Evolutionary conservation across 2,888 invertebrate genomes (phyloP).

Genomic region (Candidula unifasciata): DNA sequence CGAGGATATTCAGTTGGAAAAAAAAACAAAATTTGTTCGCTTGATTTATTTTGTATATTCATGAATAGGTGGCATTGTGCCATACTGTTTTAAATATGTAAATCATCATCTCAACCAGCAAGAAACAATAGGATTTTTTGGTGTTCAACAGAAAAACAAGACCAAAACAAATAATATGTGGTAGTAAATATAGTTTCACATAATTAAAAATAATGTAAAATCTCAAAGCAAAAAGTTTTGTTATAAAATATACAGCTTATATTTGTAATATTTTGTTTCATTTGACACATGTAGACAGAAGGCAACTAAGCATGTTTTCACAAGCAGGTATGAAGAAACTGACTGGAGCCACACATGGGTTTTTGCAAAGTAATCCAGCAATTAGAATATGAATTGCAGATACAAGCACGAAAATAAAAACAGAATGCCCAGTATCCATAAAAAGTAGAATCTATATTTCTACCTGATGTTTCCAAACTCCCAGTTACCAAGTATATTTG

Average conservation of each 20-base stretch:
- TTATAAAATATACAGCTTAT: constrained; percentile 6
- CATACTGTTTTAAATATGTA: constrained; percentile 45
- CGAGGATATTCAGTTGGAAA: neutral
- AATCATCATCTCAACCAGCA: constrained; percentile 42
- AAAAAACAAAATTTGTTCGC: constrained; percentile 47
- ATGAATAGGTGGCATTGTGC: constrained; percentile 46
- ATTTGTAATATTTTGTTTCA: too few relatives aligned
- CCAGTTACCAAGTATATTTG: neutral
- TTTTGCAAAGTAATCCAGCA: neutral
- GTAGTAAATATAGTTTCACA: neutral
- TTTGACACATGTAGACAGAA: neutral
- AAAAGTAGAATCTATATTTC: too few relatives aligned
- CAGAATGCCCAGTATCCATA: too few relatives aligned
- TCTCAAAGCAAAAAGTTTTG: constrained; percentile 10
- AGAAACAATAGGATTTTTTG: constrained; percentile 34
- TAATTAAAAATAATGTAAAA: constrained; percentile 11
- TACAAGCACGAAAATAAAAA: too few relatives aligned
- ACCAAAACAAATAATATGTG: constrained; percentile 25
- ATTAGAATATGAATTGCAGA: too few relatives aligned
- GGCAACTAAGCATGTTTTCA: neutral
- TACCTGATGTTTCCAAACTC: neutral
- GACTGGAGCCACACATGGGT: neutral
- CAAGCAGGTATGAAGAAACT: neutral
- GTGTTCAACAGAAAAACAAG: constrained; percentile 36
- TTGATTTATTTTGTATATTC: constrained; percentile 39